Evolutionary conservation across 2,113 vertebrate species (phyloP).

Genomic region (Speoplatyrhinus poulsoni): DNA sequence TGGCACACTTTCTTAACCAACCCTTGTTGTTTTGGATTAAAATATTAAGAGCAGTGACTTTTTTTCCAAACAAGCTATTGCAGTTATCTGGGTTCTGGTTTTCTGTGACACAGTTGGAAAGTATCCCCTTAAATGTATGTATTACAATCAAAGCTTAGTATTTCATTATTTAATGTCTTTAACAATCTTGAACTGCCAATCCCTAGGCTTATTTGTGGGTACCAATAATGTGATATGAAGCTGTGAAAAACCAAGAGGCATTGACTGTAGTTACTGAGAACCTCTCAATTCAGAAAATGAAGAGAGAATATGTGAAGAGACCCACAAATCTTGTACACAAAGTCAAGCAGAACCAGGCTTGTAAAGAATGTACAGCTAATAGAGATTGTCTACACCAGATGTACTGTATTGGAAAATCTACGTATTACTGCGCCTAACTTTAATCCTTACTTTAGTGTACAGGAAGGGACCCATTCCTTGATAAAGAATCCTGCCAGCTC

Average conservation of each 20-base stretch:
- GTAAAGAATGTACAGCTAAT: conserved; percentile 66
- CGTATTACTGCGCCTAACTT: conserved; percentile 19
- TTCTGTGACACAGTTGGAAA: no score
- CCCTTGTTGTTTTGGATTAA: no score
- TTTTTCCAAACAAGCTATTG: no score
- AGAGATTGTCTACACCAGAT: conserved; percentile 49
- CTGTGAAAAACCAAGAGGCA: conserved; percentile 23
- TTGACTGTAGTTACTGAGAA: conserved; percentile 45
- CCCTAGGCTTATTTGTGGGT: not conserved
- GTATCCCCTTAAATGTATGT: no score
- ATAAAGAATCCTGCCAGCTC: no score
- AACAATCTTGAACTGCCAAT: no score
- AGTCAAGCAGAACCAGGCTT: conserved; percentile 51
- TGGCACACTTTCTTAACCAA: no score
- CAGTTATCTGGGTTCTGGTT: no score
- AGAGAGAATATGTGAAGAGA: conserved; percentile 39
- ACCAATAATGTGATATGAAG: conserved; percentile 28
- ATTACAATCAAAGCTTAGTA: no score
- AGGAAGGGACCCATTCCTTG: not conserved
- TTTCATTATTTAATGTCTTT: no score
- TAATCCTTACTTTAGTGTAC: not conserved
- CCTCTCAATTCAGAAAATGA: conserved; percentile 44
- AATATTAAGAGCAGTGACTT: no score
- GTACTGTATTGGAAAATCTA: conserved; percentile 43
- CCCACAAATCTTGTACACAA: conserved; percentile 39